Conservation (phyloP, 2,113 vertebrate genomes). For the Lagopus leucura region DNA sequence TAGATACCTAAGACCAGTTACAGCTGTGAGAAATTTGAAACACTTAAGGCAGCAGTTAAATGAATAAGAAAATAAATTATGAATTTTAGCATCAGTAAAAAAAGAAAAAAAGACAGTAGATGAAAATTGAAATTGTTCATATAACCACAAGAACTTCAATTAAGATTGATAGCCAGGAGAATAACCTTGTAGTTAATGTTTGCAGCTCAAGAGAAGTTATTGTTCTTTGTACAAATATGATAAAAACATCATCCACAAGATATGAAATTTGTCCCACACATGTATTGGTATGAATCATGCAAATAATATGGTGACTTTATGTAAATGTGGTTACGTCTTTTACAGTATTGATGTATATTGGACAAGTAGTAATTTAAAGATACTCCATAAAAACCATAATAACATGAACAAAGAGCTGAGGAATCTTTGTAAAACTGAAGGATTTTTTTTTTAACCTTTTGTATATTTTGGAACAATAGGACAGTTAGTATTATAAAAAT, state of each 20-base stretch:
- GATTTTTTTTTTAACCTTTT: neutral
- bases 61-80: neutral
- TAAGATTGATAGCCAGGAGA: neutral
- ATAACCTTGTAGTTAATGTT: neutral
- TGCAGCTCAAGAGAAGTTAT: neutral
- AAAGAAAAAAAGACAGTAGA: neutral
- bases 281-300: neutral
- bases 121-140: neutral
- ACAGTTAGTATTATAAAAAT: neutral
- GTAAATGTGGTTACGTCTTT: neutral
- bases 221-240: neutral
- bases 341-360: neutral
- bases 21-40: neutral
- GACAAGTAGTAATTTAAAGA: neutral
- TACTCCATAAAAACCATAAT: neutral
- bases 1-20: neutral
- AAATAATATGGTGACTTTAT: neutral
- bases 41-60: neutral
- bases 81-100: neutral
- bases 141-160: neutral
- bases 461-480: neutral
- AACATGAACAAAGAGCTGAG: accelerated
- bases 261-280: neutral
- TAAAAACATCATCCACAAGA: neutral
- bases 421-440: neutral